Evolutionary conservation across 2,113 vertebrate species (phyloP).

Genomic region (Pantherophis guttatus): DNA sequence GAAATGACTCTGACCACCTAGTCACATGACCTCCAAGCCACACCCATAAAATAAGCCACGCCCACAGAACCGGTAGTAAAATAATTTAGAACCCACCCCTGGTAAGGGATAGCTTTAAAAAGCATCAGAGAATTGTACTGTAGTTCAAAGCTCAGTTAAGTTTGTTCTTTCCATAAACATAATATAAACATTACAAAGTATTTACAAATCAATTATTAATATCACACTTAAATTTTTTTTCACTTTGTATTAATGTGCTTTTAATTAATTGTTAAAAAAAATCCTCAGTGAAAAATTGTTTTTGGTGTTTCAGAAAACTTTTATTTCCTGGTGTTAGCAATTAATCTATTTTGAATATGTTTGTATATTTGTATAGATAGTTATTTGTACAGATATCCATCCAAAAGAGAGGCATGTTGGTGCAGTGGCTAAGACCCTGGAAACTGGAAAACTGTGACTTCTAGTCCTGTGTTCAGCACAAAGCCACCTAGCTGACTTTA

Average conservation of each 20-base stretch:
- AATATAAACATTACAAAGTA: neutral
- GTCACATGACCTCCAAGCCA: no score
- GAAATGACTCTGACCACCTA: no score
- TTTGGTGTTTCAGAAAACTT: neutral
- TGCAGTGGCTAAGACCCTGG: no score
- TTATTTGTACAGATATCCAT: neutral
- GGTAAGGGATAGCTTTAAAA: neutral
- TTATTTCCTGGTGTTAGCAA: neutral
- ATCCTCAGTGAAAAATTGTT: neutral
- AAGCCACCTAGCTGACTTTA: no score
- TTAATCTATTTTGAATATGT: neutral
- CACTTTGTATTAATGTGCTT: neutral
- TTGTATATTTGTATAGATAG: no score
- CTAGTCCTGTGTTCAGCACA: no score
- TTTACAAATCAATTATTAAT: neutral
- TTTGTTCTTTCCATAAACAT: neutral
- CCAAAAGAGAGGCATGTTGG: neutral
- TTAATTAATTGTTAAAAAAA: neutral
- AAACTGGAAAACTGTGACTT: no score
- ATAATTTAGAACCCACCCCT: neutral
- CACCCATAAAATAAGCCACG: no score
- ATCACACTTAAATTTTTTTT: neutral
- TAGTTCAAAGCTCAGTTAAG: neutral
- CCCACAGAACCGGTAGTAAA: no score
- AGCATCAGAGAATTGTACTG: neutral